These are phyloP conservation scores for Neocloeon triangulifer DNA, from an alignment of 1,140 invertebrate genomes.

Conservation along the genomic window DNA sequence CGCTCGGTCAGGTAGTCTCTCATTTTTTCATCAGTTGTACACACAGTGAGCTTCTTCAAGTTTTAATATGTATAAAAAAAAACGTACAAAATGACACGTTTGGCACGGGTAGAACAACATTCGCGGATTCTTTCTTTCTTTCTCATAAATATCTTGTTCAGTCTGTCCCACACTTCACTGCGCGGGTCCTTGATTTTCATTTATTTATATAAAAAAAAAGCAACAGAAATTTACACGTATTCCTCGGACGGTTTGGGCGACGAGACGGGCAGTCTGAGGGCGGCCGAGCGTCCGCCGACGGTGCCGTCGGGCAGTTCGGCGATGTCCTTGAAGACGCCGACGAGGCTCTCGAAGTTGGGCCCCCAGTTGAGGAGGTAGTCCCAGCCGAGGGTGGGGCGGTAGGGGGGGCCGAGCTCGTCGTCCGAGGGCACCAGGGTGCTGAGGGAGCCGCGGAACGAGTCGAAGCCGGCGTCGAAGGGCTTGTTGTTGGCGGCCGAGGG, in stretches of 20 bases:
- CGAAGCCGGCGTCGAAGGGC: constrained; percentile 74
- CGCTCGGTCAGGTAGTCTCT: no score
- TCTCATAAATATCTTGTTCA: no score
- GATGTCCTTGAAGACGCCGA: constrained; percentile 90
- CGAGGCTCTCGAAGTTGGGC: constrained; percentile 82
- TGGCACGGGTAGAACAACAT: no score
- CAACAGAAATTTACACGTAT: constrained; percentile 36
- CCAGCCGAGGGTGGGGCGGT: constrained; percentile 59
- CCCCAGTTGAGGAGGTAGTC: constrained; percentile 90
- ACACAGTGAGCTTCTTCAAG: no score
- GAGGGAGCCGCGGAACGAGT: constrained; percentile 76
- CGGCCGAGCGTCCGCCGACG: constrained; percentile 23
- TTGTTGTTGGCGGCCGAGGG: constrained; percentile 12
- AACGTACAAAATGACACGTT: no score
- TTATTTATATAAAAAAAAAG: no score
- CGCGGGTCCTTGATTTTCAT: no score
- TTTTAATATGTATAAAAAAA: no score
- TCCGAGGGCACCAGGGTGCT: constrained; percentile 82
- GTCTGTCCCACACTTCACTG: no score
- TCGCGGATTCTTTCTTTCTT: no score
- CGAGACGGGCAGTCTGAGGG: constrained; percentile 34
- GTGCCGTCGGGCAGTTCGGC: constrained; percentile 71
- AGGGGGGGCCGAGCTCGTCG: constrained; percentile 61
- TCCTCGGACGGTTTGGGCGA: constrained; percentile 56
- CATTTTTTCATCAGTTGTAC: no score